Conservation (phyloP, 2,888 invertebrate genomes). For the Melanchra persicariae region DNA sequence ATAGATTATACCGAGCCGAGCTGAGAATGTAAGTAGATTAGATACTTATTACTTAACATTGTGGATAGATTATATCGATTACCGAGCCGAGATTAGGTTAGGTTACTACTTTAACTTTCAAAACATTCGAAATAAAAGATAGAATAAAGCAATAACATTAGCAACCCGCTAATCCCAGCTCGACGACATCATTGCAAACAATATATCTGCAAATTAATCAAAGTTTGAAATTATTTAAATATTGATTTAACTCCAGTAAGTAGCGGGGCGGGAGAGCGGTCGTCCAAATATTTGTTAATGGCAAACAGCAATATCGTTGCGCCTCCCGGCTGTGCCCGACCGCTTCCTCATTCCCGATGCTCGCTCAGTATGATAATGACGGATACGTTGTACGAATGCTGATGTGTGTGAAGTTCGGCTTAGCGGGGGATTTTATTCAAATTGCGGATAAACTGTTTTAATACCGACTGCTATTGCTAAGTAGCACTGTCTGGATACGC, state of each 20-base stretch:
- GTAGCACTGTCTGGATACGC: constrained; percentile 18
- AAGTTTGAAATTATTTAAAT: constrained; percentile 90
- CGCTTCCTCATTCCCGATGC: constrained; percentile 73
- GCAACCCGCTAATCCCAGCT: constrained; percentile 73
- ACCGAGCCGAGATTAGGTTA: too few relatives aligned
- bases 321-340: constrained; percentile 80
- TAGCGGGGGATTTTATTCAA: constrained; percentile 75
- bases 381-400: constrained; percentile 79
- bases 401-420: constrained; percentile 80
- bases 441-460: constrained; percentile 70
- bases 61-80: too few relatives aligned
- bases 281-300: constrained; percentile 83
- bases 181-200: constrained; percentile 87
- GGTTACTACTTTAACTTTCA: neutral
- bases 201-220: constrained; percentile 89
- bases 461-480: constrained; percentile 44
- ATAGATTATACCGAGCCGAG: too few relatives aligned
- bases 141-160: constrained; percentile 56
- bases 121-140: constrained; percentile 15
- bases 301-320: constrained; percentile 89
- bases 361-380: constrained; percentile 86
- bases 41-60: too few relatives aligned
- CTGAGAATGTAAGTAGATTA: neutral
- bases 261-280: constrained; percentile 79
- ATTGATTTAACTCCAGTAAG: constrained; percentile 90